Percentiles rank a stretch among this genome's conserved stretches.
These are phyloP conservation scores for Tenthredo amoena DNA, from an alignment of 2,888 invertebrate species.

Conservation along the genomic window DNA sequence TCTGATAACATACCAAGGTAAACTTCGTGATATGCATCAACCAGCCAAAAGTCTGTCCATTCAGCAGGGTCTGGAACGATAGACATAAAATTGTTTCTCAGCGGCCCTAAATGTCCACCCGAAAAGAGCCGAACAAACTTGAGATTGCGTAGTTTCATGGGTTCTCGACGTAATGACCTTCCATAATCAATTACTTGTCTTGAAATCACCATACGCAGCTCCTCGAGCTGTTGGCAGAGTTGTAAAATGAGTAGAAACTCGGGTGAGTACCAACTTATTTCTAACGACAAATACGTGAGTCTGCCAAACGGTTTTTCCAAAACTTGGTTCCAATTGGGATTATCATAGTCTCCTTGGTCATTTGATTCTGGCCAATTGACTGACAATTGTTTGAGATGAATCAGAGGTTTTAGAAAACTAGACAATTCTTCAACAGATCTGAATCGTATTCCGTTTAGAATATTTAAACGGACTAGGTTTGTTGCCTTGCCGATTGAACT, in stretches of 20 bases:
- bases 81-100: not conserved
- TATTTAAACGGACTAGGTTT: not conserved
- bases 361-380: not conserved
- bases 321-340: not conserved
- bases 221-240: conserved; percentile 3
- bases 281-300: not conserved
- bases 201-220: not conserved
- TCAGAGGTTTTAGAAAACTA: not conserved
- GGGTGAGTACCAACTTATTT: not conserved
- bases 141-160: not conserved
- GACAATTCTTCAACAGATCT: not conserved
- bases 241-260: not conserved
- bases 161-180: not conserved
- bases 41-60: conserved; percentile 6
- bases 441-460: not conserved
- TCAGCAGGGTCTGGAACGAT: not conserved
- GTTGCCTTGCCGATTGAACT: not conserved
- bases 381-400: not conserved
- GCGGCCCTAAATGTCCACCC: not conserved
- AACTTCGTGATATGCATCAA: not conserved
- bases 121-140: not conserved
- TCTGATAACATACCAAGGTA: not conserved
- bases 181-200: too few relatives aligned
- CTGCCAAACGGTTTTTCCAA: not conserved
- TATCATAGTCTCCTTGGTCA: too few relatives aligned